A percentile compares a stretch with the other conserved stretches of the same genome.
phyloP scores from a whole-genome alignment of 1,140 invertebrate genomes.

The Lepidotrigona ventralis region DNA sequence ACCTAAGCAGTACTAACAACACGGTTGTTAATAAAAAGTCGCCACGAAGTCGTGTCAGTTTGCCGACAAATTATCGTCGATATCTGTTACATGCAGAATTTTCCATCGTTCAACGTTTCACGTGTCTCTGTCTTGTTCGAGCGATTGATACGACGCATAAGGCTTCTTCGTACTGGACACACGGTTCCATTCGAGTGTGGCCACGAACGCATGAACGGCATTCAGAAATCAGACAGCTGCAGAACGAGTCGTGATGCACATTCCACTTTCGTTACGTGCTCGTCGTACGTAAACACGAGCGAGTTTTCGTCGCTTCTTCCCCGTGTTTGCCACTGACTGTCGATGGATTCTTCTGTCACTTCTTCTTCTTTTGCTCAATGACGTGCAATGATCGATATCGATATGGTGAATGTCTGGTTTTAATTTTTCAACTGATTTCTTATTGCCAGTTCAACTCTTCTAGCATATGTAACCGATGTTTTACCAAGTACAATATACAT shows the following conservation, averaged over 20 bases:
- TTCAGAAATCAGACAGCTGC: conserved; percentile 14
- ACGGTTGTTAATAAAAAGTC: not conserved
- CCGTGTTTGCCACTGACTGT: not conserved
- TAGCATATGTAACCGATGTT: no score
- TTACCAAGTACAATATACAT: no score
- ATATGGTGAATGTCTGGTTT: no score
- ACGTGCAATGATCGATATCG: no score
- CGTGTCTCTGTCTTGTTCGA: not conserved
- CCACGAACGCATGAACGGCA: not conserved
- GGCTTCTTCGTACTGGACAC: not conserved
- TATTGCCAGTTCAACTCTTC: no score
- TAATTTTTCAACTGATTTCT: not conserved
- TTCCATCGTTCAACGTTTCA: not conserved
- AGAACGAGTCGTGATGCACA: not conserved
- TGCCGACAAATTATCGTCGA: not conserved
- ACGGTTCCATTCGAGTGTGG: not conserved
- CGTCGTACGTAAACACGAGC: conserved; percentile 4
- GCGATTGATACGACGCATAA: not conserved
- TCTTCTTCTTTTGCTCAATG: not conserved
- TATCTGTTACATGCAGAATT: not conserved
- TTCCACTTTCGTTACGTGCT: conserved; percentile 25
- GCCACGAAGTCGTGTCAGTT: not conserved
- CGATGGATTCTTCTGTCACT: not conserved
- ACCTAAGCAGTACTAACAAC: not conserved
- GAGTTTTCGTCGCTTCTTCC: no score